Evolutionary conservation across 2,797 vertebrate species (phyloP), one percentile per base, ranked within the genome.

Genomic region (Clarias pachynema): DNA sequence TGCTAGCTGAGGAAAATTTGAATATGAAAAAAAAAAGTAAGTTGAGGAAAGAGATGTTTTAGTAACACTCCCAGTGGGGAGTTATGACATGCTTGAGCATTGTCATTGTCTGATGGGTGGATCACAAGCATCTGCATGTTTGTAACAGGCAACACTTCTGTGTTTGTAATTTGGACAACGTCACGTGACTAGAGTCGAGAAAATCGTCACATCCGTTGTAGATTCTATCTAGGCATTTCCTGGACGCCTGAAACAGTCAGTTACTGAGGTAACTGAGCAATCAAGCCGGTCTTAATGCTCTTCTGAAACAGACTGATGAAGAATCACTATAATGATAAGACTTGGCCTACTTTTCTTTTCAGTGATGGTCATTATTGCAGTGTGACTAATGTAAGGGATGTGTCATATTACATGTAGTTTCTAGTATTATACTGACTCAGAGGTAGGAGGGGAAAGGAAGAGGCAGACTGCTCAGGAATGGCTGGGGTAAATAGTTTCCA

Each of bases 401-500:
- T 83, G 75, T 79, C 57, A 18, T 57, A 0, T 70, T 83, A 65
- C 40, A 34, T 5, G 10, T 49, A 84, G 68, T 74, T 60, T 82
- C 85, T 78, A 31, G 10, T 79, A 56, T 49, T 80, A 9, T 34
- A 69, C 49, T 81, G 82, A 84, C 62, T 87, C 82, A 75, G 78
- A 81, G 78, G 34, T 56, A 31, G 83, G 74, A 83, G 66, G 75
- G 59, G 59, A 80, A 68, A 85, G 81, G 70, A 68, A 75, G 57
- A 75, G 83, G 82, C 53, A 29, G 69, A 86, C 86, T 89, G 81
- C 83, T 85, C 83, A 79, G 7, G 70, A 86, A 86, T 86, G 82
- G 72, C 85, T 87, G 79, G 87, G 85, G 90, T 59, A 90, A 93
- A 95, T 94, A 95, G 90, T 95, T 95, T 95, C 94, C 94, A 93